Conservation (phyloP, 1,140 invertebrate genomes). For the Metaphire vulgaris region DNA sequence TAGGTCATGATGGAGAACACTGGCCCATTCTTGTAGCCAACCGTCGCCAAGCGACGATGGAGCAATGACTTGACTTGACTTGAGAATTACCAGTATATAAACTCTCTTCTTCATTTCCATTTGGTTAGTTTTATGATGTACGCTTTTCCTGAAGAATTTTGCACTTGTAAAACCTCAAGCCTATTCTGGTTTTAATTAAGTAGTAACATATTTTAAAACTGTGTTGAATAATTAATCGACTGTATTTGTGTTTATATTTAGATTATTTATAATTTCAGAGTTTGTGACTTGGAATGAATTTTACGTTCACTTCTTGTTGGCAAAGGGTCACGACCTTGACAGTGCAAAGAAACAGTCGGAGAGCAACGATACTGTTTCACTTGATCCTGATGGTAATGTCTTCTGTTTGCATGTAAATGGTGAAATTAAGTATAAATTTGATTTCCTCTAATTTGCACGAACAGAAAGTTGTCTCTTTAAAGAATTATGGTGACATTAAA, state of each 20-base stretch:
- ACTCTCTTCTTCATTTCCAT: no score
- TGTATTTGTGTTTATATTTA: not conserved
- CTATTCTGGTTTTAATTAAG: not conserved
- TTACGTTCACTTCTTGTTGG: conserved; percentile 64
- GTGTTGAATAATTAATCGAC: not conserved
- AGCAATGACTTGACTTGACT: no score
- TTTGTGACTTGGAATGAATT: conserved; percentile 73
- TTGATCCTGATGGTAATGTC: conserved; percentile 40
- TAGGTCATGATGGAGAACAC: no score
- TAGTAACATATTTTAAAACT: no score
- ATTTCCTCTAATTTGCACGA: not conserved
- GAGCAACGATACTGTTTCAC: conserved; percentile 57
- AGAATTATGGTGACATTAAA: no score
- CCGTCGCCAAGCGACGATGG: no score
- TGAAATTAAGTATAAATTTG: not conserved
- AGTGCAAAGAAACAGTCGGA: conserved; percentile 63
- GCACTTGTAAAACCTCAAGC: not conserved
- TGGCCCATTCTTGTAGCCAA: no score
- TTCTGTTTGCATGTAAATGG: not conserved
- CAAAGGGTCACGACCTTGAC: conserved; percentile 61
- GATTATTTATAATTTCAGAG: conserved; percentile 56
- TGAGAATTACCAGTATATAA: no score
- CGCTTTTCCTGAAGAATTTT: not conserved
- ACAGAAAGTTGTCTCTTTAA: not conserved
- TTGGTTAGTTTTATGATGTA: no score